These are phyloP conservation scores for Bibio marci DNA, from an alignment of 2,888 invertebrate genomes.

Conservation along the genomic window DNA sequence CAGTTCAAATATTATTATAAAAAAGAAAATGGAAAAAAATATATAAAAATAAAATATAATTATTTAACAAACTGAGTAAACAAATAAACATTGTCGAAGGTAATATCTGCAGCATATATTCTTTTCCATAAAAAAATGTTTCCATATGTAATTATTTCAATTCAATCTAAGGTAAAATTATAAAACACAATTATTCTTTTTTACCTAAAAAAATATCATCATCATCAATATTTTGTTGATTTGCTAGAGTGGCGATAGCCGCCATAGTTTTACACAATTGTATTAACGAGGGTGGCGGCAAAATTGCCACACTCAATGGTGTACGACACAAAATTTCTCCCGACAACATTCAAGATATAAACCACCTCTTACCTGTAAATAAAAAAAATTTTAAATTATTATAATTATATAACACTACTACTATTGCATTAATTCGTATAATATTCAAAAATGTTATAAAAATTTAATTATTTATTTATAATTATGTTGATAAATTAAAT, in stretches of 20 bases:
- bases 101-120: no score
- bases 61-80: neutral
- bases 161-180: no score
- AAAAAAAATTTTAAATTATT: conserved; percentile 6
- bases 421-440: no score
- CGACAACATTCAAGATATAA: conserved; percentile 14
- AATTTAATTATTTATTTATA: no score
- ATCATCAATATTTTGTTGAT: conserved; percentile 15
- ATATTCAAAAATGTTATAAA: no score
- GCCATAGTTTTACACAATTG: conserved; percentile 15
- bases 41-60: neutral
- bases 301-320: conserved; percentile 15
- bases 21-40: neutral
- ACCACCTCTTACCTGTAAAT: conserved; percentile 12
- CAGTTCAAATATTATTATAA: no score
- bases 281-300: conserved; percentile 15
- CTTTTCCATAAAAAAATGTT: no score
- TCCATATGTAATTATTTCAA: no score
- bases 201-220: conserved; percentile 15
- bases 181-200: no score
- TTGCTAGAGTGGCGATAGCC: conserved; percentile 14
- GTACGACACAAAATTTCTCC: conserved; percentile 14
- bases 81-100: neutral
- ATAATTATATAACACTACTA: no score
- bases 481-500: no score